These are phyloP conservation scores for Amaurobius ferox DNA, from an alignment of 2,888 invertebrate genomes.

Conservation along the genomic window DNA sequence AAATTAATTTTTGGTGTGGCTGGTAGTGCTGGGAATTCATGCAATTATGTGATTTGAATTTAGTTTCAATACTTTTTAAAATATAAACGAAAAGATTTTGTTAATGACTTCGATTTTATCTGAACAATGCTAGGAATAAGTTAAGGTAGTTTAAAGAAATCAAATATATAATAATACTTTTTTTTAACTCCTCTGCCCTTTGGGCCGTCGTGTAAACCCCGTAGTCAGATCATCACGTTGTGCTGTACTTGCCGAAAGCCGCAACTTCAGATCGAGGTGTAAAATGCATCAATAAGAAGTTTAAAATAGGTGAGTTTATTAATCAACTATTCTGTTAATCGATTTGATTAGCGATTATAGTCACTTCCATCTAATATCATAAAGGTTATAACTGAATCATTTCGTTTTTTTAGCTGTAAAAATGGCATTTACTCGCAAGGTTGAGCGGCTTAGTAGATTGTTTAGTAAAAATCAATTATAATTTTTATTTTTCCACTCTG, in stretches of 20 bases:
- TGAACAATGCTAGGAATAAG: neutral
- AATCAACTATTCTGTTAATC: too few relatives aligned
- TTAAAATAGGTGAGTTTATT: neutral
- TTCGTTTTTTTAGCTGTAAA: neutral
- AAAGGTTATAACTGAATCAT: too few relatives aligned
- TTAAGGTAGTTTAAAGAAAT: neutral
- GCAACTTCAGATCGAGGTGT: slow-evolving; percentile 49
- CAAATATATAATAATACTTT: neutral
- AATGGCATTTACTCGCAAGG: slow-evolving; percentile 3
- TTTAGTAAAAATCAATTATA: too few relatives aligned
- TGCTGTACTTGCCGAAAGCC: slow-evolving; percentile 46
- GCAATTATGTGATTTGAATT: slow-evolving; percentile 1
- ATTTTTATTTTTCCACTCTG: too few relatives aligned
- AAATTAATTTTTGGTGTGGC: slow-evolving; percentile 14
- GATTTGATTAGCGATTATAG: too few relatives aligned
- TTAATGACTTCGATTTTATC: neutral
- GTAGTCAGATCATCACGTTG: slow-evolving; percentile 67
- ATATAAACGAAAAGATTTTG: neutral
- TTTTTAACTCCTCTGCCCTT: slow-evolving; percentile 61
- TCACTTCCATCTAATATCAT: too few relatives aligned
- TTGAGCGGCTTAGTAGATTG: slow-evolving; percentile 9
- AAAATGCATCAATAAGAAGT: slow-evolving; percentile 14
- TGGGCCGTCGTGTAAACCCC: slow-evolving; percentile 70
- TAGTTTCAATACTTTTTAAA: neutral
- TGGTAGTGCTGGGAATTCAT: neutral